phyloP scores from a whole-genome alignment of 2,888 invertebrate species.

The Chrysolina haemoptera region DNA sequence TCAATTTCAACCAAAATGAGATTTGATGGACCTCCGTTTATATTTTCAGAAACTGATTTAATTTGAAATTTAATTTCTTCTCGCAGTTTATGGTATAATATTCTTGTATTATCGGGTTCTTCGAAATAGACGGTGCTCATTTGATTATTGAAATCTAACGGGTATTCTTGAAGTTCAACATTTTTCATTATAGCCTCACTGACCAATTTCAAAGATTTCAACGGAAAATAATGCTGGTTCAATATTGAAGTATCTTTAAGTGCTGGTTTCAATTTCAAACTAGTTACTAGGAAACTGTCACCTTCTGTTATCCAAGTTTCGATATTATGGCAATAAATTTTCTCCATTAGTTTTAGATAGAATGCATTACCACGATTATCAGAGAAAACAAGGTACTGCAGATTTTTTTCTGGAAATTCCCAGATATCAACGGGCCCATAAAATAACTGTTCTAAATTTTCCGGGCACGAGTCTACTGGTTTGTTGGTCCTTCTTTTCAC shows the following conservation, averaged over 20 bases:
- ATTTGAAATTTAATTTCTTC: neutral
- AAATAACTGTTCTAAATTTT: neutral
- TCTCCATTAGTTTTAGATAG: neutral
- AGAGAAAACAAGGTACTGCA: neutral
- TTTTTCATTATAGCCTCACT: slow-evolving; percentile 5
- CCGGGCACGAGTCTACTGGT: neutral
- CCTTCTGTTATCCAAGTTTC: slow-evolving; percentile 5
- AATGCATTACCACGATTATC: neutral
- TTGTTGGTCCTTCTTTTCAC: neutral
- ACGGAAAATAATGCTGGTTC: neutral
- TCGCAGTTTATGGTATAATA: neutral
- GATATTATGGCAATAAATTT: neutral
- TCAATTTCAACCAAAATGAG: neutral
- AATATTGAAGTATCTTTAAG: neutral
- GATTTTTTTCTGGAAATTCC: neutral
- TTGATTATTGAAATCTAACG: slow-evolving; percentile 1
- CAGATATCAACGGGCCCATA: slow-evolving; percentile 11
- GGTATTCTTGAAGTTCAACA: slow-evolving; percentile 4
- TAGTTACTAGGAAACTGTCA: neutral
- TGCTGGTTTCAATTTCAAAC: neutral
- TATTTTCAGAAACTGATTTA: neutral
- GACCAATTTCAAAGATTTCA: neutral
- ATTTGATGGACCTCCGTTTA: neutral
- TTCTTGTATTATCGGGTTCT: neutral
- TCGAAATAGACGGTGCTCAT: neutral